A percentile compares a stretch with the other conserved stretches of the same genome.
phyloP scores from a whole-genome alignment of 2,113 vertebrate genomes.

The Neopipo cinnamomea region DNA sequence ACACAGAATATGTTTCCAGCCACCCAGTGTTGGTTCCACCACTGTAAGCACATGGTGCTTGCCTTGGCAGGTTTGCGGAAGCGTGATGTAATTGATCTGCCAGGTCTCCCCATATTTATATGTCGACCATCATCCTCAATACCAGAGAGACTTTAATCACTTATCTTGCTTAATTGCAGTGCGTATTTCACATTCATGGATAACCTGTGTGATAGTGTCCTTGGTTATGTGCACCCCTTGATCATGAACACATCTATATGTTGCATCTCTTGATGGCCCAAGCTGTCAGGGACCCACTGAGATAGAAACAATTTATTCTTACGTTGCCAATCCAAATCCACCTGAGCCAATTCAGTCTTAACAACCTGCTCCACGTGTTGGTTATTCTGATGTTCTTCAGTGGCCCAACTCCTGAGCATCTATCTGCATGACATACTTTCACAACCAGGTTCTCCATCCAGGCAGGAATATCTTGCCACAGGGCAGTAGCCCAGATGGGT shows the following conservation, averaged over 20 bases:
- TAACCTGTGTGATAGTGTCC: not conserved
- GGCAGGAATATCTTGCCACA: not conserved
- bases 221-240: not conserved
- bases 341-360: not conserved
- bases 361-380: not conserved
- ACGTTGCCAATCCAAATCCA: not conserved
- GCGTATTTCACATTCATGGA: not conserved
- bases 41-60: not conserved
- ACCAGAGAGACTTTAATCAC: not conserved
- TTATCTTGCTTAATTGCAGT: not conserved
- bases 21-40: not conserved
- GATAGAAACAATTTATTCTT: not conserved
- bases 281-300: not conserved
- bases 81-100: not conserved
- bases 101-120: too few relatives aligned
- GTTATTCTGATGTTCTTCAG: not conserved
- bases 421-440: not conserved
- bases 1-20: fast-evolving
- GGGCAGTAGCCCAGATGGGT: not conserved
- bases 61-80: not conserved
- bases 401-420: not conserved
- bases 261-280: not conserved
- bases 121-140: not conserved
- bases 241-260: not conserved
- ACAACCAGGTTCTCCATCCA: not conserved